A percentile compares a stretch with the other conserved stretches of the same genome.
phyloP scores from a whole-genome alignment of 1,140 invertebrate species.

The Sitobion miscanthi region DNA sequence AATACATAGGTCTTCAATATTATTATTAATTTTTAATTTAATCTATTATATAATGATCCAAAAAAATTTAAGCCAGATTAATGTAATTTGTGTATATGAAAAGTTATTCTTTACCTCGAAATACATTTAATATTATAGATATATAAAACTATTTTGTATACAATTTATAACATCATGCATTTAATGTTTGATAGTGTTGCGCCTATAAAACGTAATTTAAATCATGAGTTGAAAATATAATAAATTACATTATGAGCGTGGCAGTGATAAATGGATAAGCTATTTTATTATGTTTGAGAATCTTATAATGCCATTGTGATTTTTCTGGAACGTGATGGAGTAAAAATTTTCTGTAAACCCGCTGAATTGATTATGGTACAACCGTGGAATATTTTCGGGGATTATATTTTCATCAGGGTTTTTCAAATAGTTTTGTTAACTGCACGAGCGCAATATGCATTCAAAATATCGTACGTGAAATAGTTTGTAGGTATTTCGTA shows the following conservation, averaged over 20 bases:
- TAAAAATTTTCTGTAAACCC: background rate
- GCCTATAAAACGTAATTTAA: background rate
- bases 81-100: background rate
- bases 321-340: background rate
- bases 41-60: background rate
- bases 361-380: background rate
- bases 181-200: background rate
- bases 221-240: background rate
- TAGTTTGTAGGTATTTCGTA: background rate
- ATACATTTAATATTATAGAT: background rate
- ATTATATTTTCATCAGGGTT: background rate
- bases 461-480: background rate
- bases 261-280: background rate
- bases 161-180: background rate
- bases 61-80: background rate
- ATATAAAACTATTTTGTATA: background rate
- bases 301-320: background rate
- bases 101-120: background rate
- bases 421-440: background rate
- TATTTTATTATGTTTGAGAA: background rate
- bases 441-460: background rate
- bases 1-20: background rate
- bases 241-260: slow-evolving; percentile 8
- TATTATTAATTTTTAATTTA: background rate
- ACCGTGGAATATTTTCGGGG: background rate